Conservation (phyloP, 2,113 vertebrate species). For the Amphiprion ocellaris region DNA sequence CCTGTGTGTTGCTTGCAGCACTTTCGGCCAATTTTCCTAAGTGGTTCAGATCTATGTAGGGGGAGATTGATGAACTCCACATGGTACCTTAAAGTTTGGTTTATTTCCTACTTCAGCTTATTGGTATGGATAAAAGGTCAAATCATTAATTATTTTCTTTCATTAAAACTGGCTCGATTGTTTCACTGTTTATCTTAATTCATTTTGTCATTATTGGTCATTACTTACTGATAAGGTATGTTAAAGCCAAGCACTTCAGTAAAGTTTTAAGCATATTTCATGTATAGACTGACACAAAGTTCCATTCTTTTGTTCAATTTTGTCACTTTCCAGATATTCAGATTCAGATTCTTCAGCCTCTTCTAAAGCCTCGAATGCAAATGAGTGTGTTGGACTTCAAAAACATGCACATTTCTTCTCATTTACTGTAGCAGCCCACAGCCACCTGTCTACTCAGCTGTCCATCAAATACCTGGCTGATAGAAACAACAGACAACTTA, state of each 20-base stretch:
- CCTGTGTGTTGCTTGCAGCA: no score
- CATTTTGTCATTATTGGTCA: no score
- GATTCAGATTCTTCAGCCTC: slow-evolving; percentile 1
- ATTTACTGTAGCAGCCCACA: slow-evolving; percentile 14
- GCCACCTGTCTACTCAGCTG: slow-evolving; percentile 5
- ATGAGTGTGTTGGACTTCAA: not conserved
- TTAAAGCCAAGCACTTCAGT: no score
- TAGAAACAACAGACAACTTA: not conserved
- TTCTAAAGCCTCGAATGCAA: slow-evolving; percentile 23
- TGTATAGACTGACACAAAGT: not conserved
- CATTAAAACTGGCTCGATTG: no score
- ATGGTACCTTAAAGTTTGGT: no score
- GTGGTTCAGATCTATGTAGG: no score
- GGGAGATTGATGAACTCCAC: no score
- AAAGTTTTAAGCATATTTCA: not conserved
- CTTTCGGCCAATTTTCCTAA: no score
- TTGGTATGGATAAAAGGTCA: no score
- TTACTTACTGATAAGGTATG: not conserved
- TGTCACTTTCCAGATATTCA: not conserved
- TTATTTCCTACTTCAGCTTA: no score
- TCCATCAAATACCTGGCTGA: slow-evolving; percentile 21
- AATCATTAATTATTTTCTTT: no score
- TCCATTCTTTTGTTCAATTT: not conserved
- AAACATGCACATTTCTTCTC: slow-evolving; percentile 28
- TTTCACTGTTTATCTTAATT: no score